Base-by-base conservation (phyloP, 53 echinoderm and acorn worm species). In the Holothuria scabra region DNA sequence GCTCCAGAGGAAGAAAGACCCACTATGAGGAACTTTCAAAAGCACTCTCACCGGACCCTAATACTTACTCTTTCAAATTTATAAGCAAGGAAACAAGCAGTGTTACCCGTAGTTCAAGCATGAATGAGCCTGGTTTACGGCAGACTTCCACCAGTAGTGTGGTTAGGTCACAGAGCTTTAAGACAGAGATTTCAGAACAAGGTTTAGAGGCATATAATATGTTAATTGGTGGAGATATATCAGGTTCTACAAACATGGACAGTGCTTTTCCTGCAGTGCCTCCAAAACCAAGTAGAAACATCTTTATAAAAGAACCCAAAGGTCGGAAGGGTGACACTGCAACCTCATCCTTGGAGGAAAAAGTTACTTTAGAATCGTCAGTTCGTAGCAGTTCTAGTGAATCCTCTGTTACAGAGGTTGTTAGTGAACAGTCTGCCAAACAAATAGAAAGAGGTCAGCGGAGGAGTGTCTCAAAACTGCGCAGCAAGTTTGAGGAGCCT, bases 21-120 rank as follows among this genome's bases (percentile, higher is more conserved):
- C 56, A 91, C 74, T 93, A 93, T 61, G 93, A 93, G 70, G 93
- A 93, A 70, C 84, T 93, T 21, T 90, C 91, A 18, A 62, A 86
- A 24, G 93, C 93, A 19, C 61, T 90, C 1, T 93, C 93, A 23
- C 88, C 91, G 20, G 88, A 88, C 79, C 91, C 86, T 31, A 67
- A 85, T 16, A 79, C 86, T 33, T 76, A 84, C 33, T 32, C 33
- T 0, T 25, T 82, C 69, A 21, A 33, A 32, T 55, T 63, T 65
- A 44, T 3, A 0, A 56, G 68, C 58, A 62, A 84, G 8, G 35
- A 20, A 22, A 55, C 55, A 44, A 14, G 23, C 4, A 86, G 83
- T 46, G 91, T 88, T 16, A 82, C 86, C 9, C 79, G 91, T 28
- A 88, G 86, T 69, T 32, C 85, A 65, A 91, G 91, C 61, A 30